Evolutionary conservation across 2,888 invertebrate species (phyloP).

Genomic region (Stenolophus ochropezus): DNA sequence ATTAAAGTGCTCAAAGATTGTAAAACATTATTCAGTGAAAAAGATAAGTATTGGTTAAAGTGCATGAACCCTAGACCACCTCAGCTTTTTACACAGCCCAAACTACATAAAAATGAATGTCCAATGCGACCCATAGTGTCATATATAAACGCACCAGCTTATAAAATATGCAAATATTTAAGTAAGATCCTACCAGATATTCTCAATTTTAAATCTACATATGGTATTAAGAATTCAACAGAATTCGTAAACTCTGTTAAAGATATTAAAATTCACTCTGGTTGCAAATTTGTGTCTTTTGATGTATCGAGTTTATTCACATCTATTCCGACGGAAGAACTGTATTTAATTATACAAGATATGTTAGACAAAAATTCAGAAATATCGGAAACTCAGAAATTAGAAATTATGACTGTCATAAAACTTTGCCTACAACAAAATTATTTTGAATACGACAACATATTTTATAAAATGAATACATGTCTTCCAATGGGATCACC

Average conservation of each 20-base stretch:
- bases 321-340: conserved; percentile 26
- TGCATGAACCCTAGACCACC: conserved; percentile 38
- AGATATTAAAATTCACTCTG: background rate
- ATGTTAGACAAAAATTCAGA: background rate
- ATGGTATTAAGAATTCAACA: conserved; percentile 23
- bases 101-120: conserved; percentile 22
- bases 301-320: conserved; percentile 30
- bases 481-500: conserved; percentile 1
- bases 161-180: conserved; percentile 29
- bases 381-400: background rate
- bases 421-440: background rate
- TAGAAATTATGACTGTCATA: background rate
- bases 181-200: background rate
- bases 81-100: conserved; percentile 13
- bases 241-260: conserved; percentile 1
- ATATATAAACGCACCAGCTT: conserved; percentile 12
- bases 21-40: conserved; percentile 4
- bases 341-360: background rate
- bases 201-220: conserved; percentile 3
- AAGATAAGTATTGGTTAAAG: conserved; percentile 5
- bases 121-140: conserved; percentile 36
- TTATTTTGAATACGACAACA: background rate
- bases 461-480: background rate
- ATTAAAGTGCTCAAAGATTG: conserved; percentile 10
- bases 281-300: conserved; percentile 17